A percentile compares a stretch with the other conserved stretches of the same genome.
These are phyloP conservation scores for Sinocyclocheilus rhinocerous DNA, from an alignment of 2,113 vertebrate species.

Conservation along the genomic window DNA sequence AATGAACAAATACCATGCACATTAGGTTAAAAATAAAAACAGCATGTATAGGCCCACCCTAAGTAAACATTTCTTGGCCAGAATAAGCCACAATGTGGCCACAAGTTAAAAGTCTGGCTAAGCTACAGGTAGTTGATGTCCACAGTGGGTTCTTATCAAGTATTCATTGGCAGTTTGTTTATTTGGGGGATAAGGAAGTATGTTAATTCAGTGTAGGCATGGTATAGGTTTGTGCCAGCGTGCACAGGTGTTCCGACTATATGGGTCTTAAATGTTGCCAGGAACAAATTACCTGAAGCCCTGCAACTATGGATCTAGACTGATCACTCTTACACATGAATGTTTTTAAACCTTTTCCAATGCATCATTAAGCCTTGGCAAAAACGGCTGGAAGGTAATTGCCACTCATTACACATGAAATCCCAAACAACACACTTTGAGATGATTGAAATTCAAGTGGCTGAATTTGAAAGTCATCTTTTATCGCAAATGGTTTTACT, in stretches of 20 bases:
- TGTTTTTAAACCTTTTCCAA: constrained; percentile 30
- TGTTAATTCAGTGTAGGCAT: not conserved
- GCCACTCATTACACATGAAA: constrained; percentile 6
- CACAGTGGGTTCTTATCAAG: not conserved
- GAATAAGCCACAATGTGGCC: not conserved
- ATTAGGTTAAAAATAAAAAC: not conserved
- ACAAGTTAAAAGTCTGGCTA: not conserved
- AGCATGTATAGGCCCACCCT: not conserved
- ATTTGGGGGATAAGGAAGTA: not conserved
- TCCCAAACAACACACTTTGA: constrained; percentile 6
- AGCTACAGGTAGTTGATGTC: not conserved
- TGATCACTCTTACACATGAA: constrained; percentile 11
- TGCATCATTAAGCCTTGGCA: constrained; percentile 1
- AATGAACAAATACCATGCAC: not conserved
- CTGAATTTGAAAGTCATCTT: constrained; percentile 8
- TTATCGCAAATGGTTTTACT: not conserved
- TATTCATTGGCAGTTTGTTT: not conserved
- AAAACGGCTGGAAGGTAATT: not conserved
- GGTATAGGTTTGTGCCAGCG: not conserved
- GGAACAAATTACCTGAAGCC: constrained; percentile 8
- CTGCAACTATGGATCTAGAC: not conserved
- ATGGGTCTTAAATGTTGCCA: constrained; percentile 12
- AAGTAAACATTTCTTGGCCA: not conserved
- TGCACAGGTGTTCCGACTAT: constrained; percentile 14
- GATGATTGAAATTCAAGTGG: constrained; percentile 32